These are phyloP conservation scores for Apotomis capreana DNA, from an alignment of 2,888 invertebrate genomes.

Conservation along the genomic window DNA sequence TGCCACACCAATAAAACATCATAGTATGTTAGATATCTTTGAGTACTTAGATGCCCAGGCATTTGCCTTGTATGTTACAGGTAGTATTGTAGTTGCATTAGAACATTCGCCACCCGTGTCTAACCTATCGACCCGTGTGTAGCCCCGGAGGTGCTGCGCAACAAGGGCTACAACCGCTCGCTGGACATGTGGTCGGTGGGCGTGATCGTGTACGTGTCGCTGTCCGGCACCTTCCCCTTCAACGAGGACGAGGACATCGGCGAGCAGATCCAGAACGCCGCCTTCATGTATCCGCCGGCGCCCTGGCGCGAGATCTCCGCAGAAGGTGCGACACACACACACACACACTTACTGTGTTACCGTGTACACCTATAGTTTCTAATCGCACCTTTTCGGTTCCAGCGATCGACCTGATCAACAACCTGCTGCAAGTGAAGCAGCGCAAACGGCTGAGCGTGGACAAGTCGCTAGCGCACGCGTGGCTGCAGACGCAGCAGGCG, in stretches of 20 bases:
- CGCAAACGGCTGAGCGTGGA: conserved; percentile 97
- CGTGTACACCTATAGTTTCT: no score
- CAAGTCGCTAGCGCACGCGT: conserved; percentile 96
- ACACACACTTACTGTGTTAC: no score
- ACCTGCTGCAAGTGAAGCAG: conserved; percentile 98
- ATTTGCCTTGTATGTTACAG: no score
- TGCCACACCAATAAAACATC: no score
- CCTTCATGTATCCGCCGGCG: conserved; percentile 99
- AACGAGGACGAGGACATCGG: conserved; percentile 99
- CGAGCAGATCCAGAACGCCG: conserved; percentile 99
- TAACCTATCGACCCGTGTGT: conserved; percentile 13
- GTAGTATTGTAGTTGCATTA: no score
- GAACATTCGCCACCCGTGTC: no score
- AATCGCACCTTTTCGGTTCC: conserved; percentile 58
- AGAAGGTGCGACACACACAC: conserved; percentile 83
- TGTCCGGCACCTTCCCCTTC: conserved; percentile 99
- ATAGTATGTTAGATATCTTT: no score
- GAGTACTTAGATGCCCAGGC: no score
- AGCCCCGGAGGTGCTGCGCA: conserved; percentile 98
- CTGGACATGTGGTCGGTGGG: conserved; percentile 99
- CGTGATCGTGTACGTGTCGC: conserved; percentile 98
- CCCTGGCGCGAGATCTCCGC: conserved; percentile 99
- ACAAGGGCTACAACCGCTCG: conserved; percentile 99
- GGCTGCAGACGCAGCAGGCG: conserved; percentile 98
- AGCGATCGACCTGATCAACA: conserved; percentile 99